Evolutionary conservation across 2,888 invertebrate species (phyloP), one percentile per base, ranked within the genome.

Genomic region (Saturnia pavonia): DNA sequence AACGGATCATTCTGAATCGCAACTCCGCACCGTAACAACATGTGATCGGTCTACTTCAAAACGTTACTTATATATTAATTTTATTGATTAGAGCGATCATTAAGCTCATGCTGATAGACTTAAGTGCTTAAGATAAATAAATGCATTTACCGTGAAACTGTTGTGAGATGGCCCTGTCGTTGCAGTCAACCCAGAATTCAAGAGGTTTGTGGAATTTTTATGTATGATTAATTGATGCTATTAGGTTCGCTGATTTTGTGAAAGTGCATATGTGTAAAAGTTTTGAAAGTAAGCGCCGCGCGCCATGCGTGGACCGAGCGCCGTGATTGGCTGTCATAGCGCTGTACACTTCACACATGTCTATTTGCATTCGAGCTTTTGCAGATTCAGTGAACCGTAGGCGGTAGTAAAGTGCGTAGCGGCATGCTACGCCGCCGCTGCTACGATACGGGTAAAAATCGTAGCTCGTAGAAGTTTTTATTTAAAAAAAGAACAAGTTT

Each of bases 81-180:
- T 27, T 16, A 48, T 57, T 78, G n/a, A 68, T 65, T 45, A 63
- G 45, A 70, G 60, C 67, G 22, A 63, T 42, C 51, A 42, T 63
- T 76, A 74, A 76, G 72, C 75, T 60, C 76, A 68, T 42, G 48
- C 66, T 70, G 68, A 78, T 75, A 83, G 73, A 86, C 78, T 81
- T 81, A 76, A 82, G 82, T 86, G 86, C 87, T 89, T 87, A 85
- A 80, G 85, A 87, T 91, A 88, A 90, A 87, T 91, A 88, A 90
- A 91, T 92, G 92, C 80, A 86, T 87, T 85, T 83, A 80, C 80
- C 80, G 90, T 91, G 95, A 87, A 83, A 90, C 78, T 94, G 94
- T 80, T 94, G 95, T 85, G 92, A 94, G 85, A 94, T 95, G 89
- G 92, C 95, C 78, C 87, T 95, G 82, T 95, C 95, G 85, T 94